These are phyloP conservation scores for Scophthalmus maximus DNA, from an alignment of 2,113 vertebrate genomes.

Conservation along the genomic window DNA sequence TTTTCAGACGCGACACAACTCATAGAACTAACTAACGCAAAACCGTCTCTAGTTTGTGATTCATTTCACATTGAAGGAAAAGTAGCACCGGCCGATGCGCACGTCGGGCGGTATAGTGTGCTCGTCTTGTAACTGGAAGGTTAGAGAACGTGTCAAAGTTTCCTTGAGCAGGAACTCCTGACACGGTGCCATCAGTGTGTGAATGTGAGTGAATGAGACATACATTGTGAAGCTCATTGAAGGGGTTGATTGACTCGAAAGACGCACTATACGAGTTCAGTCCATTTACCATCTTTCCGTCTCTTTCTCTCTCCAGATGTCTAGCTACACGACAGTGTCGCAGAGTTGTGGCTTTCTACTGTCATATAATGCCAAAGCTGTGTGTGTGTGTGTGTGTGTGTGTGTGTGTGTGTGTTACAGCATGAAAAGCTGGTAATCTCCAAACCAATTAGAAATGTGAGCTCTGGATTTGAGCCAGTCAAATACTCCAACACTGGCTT, in stretches of 20 bases:
- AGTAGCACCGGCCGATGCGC: not conserved
- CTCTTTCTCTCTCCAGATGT: slow-evolving; percentile 29
- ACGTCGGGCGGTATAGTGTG: too few species aligned
- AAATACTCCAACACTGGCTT: slow-evolving; percentile 78
- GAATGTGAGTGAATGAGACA: not conserved
- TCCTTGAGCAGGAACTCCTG: not conserved
- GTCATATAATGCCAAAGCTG: slow-evolving; percentile 62
- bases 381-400: slow-evolving; percentile 18
- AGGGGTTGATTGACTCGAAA: too few species aligned
- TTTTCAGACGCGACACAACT: slow-evolving; percentile 15
- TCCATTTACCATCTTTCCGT: not conserved
- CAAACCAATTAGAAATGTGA: slow-evolving; percentile 83
- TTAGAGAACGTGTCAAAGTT: not conserved
- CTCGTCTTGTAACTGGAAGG: not conserved
- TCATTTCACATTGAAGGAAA: not conserved
- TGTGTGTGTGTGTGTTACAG: slow-evolving; percentile 58
- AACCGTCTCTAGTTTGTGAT: not conserved
- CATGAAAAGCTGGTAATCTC: slow-evolving; percentile 80
- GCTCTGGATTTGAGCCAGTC: slow-evolving; percentile 75
- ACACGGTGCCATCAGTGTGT: not conserved
- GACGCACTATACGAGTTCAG: not conserved
- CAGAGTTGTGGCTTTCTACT: slow-evolving; percentile 48
- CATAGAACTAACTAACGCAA: slow-evolving; percentile 7
- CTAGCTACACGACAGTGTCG: slow-evolving; percentile 45
- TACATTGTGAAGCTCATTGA: not conserved